Conservation (phyloP, 2,888 invertebrate genomes). For the Acholoe squamosa region DNA sequence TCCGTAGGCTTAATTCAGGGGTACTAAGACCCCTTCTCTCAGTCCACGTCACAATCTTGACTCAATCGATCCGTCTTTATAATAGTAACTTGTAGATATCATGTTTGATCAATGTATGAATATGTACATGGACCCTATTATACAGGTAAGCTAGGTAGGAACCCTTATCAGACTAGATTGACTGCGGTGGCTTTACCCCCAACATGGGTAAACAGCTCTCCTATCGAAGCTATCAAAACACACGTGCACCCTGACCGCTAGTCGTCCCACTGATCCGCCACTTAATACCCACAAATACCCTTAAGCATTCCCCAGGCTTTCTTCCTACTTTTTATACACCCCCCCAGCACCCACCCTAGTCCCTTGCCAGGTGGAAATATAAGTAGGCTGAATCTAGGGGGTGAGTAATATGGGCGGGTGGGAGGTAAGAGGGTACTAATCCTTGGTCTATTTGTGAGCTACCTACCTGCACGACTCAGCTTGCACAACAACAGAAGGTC, state of each 20-base stretch:
- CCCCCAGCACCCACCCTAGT: background rate
- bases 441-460: constrained; percentile 31
- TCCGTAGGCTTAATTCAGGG: no score
- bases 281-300: constrained; percentile 32
- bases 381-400: background rate
- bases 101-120: background rate
- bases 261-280: constrained; percentile 16
- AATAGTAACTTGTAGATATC: background rate
- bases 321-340: background rate
- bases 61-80: no score
- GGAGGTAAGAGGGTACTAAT: background rate
- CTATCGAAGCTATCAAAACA: constrained; percentile 45
- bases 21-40: no score
- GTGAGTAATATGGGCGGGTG: background rate
- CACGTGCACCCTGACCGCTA: background rate
- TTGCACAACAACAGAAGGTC: constrained; percentile 58
- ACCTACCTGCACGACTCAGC: constrained; percentile 47
- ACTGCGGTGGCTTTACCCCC: constrained; percentile 29
- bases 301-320: background rate
- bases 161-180: constrained; percentile 13
- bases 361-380: background rate
- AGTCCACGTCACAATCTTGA: no score
- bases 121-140: background rate
- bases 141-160: background rate
- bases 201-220: background rate